Evolutionary conservation across 2,113 vertebrate genomes (phyloP).

Genomic region (Paraplagusia blochii): DNA sequence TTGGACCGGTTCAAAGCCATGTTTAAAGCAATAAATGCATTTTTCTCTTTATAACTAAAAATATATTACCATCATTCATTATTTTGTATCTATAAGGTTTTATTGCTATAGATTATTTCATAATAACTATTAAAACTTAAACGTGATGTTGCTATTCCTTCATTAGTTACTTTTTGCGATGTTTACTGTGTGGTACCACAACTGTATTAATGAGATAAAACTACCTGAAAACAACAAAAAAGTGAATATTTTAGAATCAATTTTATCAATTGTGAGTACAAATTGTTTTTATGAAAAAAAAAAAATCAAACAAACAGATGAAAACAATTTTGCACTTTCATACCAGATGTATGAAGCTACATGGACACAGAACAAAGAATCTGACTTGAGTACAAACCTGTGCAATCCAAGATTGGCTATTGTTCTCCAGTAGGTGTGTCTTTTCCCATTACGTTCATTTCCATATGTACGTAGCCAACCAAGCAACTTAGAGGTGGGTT

Average conservation of each 20-base stretch:
- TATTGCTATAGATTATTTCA: too few relatives aligned
- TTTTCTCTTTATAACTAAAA: too few relatives aligned
- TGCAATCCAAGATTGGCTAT: slow-evolving; percentile 63
- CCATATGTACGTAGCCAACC: slow-evolving; percentile 51
- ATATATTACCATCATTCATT: too few relatives aligned
- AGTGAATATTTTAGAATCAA: neutral
- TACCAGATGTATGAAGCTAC: slow-evolving; percentile 8
- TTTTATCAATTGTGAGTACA: too few relatives aligned
- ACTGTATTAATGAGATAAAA: neutral
- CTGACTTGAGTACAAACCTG: slow-evolving; percentile 24
- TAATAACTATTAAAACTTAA: too few relatives aligned
- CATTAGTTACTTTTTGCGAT: too few relatives aligned
- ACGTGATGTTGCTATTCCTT: too few relatives aligned
- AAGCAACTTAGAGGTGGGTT: slow-evolving; percentile 60
- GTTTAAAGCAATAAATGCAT: too few relatives aligned
- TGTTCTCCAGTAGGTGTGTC: slow-evolving; percentile 59
- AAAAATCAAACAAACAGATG: slow-evolving; percentile 6
- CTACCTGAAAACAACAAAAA: neutral
- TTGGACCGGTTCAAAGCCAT: too few relatives aligned
- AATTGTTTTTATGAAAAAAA: too few relatives aligned
- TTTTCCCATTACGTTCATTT: slow-evolving; percentile 70
- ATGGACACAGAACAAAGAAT: slow-evolving; percentile 41
- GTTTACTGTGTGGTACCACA: too few relatives aligned
- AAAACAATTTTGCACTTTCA: slow-evolving; percentile 9
- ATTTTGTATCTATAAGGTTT: too few relatives aligned